These are phyloP conservation scores for Drosophila differens DNA, from an alignment of 2,888 invertebrate genomes.

Conservation along the genomic window DNA sequence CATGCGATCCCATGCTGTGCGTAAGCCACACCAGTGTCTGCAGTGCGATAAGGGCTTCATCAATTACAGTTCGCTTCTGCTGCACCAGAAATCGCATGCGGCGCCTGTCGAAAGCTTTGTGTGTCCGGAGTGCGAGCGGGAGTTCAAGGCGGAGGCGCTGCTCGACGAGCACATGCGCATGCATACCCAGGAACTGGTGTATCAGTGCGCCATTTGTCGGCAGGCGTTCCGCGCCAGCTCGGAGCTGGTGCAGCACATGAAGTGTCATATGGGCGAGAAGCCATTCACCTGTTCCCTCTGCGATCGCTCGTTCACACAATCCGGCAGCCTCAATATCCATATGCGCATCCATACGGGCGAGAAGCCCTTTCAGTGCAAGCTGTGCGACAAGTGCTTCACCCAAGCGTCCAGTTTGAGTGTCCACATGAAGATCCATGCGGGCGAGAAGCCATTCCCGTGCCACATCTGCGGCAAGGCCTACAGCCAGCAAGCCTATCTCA, in stretches of 20 bases:
- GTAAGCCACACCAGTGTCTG: constrained; percentile 84
- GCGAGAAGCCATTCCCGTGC: constrained; percentile 83
- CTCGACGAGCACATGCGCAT: constrained; percentile 85
- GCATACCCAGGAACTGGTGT: constrained; percentile 84
- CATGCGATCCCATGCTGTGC: constrained; percentile 83
- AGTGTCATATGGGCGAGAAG: constrained; percentile 85
- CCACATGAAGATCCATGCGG: constrained; percentile 85
- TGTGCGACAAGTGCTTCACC: constrained; percentile 85
- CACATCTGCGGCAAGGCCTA: constrained; percentile 84
- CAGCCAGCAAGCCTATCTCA: constrained; percentile 84
- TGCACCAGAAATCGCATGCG: constrained; percentile 83
- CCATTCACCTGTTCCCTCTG: constrained; percentile 85
- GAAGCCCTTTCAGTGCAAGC: constrained; percentile 84
- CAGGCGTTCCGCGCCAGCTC: constrained; percentile 84
- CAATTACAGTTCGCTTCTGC: constrained; percentile 83
- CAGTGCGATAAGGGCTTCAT: constrained; percentile 85
- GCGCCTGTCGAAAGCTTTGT: constrained; percentile 80
- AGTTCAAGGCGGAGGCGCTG: constrained; percentile 84
- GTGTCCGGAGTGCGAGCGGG: constrained; percentile 84
- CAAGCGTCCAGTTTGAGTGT: constrained; percentile 85
- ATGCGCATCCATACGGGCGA: constrained; percentile 85
- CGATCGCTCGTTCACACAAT: constrained; percentile 85
- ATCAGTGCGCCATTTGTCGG: constrained; percentile 84
- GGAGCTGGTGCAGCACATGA: constrained; percentile 86
- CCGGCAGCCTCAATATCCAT: constrained; percentile 85